phyloP scores from a whole-genome alignment of 2,888 invertebrate genomes.

The Pseudeuparius sepicola region DNA sequence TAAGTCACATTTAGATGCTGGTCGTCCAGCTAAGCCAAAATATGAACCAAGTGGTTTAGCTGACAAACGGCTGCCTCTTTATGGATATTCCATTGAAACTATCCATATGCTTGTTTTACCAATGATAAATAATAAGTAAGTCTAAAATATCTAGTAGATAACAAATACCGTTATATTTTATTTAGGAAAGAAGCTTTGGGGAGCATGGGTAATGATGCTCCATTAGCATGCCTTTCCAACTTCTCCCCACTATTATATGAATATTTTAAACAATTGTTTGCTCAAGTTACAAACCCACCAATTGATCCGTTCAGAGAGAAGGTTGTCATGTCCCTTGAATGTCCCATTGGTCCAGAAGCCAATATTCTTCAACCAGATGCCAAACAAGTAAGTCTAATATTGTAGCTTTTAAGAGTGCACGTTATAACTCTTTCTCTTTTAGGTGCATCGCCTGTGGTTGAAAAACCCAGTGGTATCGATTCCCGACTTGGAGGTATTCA shows the following conservation, averaged over 20 bases:
- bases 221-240: constrained; percentile 90
- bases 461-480: constrained; percentile 91
- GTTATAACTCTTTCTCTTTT: background rate
- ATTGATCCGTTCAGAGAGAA: constrained; percentile 99
- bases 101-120: constrained; percentile 89
- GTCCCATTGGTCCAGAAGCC: constrained; percentile 93
- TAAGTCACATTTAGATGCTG: constrained; percentile 47
- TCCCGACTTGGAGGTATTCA: constrained; percentile 79
- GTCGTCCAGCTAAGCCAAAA: constrained; percentile 34
- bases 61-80: constrained; percentile 81
- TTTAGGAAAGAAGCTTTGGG: constrained; percentile 93
- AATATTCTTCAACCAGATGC: constrained; percentile 88
- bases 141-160: too few relatives aligned
- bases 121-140: constrained; percentile 75
- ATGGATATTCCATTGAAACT: constrained; percentile 91
- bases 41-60: constrained; percentile 47
- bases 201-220: constrained; percentile 99
- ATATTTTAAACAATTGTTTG: constrained; percentile 98
- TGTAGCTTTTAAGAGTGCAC: background rate
- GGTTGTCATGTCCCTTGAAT: constrained; percentile 96
- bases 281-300: constrained; percentile 98
- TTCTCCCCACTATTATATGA: constrained; percentile 93
- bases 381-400: constrained; percentile 46
- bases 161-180: constrained; percentile 12
- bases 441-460: constrained; percentile 73